These are phyloP conservation scores for Siniperca undulata DNA, from an alignment of 2,797 vertebrate species.

Conservation along the genomic window DNA sequence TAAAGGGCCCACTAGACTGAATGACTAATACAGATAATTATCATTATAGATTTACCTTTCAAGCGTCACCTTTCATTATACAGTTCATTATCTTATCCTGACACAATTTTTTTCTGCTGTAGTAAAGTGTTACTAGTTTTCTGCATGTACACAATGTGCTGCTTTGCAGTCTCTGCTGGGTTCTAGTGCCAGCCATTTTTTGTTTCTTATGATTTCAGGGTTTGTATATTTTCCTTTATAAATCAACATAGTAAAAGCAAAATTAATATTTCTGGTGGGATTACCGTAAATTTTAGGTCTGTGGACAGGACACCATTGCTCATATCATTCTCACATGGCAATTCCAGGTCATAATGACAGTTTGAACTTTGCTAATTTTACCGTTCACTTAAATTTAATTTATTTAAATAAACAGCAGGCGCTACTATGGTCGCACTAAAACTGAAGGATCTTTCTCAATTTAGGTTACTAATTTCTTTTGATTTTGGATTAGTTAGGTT, in stretches of 20 bases:
- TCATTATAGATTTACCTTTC: background rate
- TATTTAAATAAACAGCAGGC: background rate
- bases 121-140: constrained; percentile 4
- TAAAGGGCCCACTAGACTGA: background rate
- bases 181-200: background rate
- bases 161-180: background rate
- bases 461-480: background rate
- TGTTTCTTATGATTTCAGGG: background rate
- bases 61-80: background rate
- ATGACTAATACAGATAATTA: background rate
- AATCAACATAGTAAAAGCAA: constrained; percentile 5
- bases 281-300: background rate
- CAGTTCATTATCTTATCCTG: constrained; percentile 13
- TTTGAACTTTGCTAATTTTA: background rate
- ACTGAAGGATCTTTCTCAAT: background rate
- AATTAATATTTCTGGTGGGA: background rate
- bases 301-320: background rate
- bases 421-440: background rate
- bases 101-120: background rate
- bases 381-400: background rate
- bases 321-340: background rate
- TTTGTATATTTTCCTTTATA: background rate
- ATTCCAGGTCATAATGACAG: background rate
- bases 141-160: background rate
- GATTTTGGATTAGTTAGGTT: background rate